phyloP scores from a whole-genome alignment of 2,113 vertebrate species.

The Columba janthina region DNA sequence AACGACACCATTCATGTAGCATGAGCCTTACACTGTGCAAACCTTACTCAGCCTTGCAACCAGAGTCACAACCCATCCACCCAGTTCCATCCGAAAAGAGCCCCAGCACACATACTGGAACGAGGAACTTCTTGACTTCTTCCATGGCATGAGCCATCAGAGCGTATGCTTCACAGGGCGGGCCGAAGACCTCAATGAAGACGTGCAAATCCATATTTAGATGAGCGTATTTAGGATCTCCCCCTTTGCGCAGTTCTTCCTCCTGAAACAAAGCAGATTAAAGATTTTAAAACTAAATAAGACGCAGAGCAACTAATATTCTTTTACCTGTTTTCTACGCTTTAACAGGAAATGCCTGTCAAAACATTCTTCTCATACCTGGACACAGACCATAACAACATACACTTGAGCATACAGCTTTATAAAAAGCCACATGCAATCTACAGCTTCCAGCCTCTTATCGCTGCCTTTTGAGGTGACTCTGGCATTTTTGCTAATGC shows the following conservation, averaged over 20 bases:
- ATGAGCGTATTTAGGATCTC: conserved; percentile 94
- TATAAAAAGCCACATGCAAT: not conserved
- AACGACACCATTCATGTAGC: not conserved
- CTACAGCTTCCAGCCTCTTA: not conserved
- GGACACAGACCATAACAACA: not conserved
- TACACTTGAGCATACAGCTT: not conserved
- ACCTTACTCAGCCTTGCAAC: not conserved
- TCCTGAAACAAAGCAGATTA: conserved; percentile 76
- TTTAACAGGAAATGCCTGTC: not conserved
- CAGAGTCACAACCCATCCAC: not conserved
- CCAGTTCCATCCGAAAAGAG: not conserved
- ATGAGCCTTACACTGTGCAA: not conserved
- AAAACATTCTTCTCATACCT: not conserved
- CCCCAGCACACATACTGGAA: conserved; percentile 80
- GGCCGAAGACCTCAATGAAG: conserved; percentile 95
- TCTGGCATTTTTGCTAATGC: not conserved
- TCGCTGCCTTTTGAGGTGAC: not conserved
- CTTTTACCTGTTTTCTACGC: not conserved
- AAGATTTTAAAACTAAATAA: not conserved
- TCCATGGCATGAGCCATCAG: conserved; percentile 99
- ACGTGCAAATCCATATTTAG: conserved; percentile 95
- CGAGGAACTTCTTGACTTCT: conserved; percentile 97
- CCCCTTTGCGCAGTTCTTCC: conserved; percentile 92
- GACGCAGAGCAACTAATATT: not conserved
- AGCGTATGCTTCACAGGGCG: conserved; percentile 92